phyloP scores from a whole-genome alignment of 1,140 invertebrate species.

The Nasonia vitripennis region DNA sequence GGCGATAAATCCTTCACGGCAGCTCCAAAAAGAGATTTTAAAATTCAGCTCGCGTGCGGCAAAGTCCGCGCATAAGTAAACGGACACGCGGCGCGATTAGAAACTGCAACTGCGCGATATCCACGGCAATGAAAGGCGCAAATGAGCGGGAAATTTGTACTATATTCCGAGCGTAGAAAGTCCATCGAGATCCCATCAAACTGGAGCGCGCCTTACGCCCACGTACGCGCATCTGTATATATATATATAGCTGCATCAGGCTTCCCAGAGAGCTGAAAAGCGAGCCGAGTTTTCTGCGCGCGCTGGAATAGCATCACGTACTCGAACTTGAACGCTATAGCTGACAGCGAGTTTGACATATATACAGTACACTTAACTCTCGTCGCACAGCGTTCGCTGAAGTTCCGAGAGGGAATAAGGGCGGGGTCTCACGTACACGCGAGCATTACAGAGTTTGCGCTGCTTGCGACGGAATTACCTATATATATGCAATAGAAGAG shows the following conservation, averaged over 20 bases:
- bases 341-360: no score
- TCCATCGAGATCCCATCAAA: conserved; percentile 42
- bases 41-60: conserved; percentile 18
- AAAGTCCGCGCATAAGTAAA: not conserved
- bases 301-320: not conserved
- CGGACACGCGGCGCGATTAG: conserved; percentile 34
- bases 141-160: conserved; percentile 51
- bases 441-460: no score
- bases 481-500: no score
- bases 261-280: conserved; percentile 22
- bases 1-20: no score
- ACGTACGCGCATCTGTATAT: not conserved
- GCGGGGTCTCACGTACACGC: no score
- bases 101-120: conserved; percentile 33
- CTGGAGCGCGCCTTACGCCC: conserved; percentile 22
- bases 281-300: not conserved
- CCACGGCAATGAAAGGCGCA: conserved; percentile 34
- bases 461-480: no score
- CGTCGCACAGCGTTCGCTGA: no score
- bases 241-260: not conserved
- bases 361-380: no score
- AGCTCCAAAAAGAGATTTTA: no score
- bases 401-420: no score
- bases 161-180: conserved; percentile 49
- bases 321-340: no score